Base-by-base conservation (phyloP, 2,888 invertebrate genomes). In the Ophioninae sp. region DNA sequence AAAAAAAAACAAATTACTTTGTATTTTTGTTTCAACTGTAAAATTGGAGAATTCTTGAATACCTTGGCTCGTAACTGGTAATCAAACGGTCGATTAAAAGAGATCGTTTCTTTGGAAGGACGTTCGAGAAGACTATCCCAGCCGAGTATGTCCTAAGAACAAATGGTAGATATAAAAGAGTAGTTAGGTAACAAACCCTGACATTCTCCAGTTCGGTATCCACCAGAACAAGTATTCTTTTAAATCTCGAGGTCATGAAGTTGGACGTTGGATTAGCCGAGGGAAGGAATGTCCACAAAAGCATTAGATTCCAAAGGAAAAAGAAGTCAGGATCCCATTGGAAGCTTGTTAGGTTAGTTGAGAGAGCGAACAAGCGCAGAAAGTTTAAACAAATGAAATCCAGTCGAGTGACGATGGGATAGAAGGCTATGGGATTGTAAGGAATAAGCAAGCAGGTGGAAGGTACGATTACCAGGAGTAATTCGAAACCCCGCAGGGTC, bases 401-500 rank as follows among this genome's bases (percentile, higher is more conserved):
- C 61, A 70, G 21, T 37, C 7, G n/a, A 6, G 59, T 37, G 39
- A 39, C 57, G 64, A 20, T 21, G 21, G 21, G 56, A 68, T 39
- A 64, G 56, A 78, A 56, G 30, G 56, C 23, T 39, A 57, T 20
- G 62, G 17, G 30, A 39, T 37, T 62, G 78, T 57, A 64, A 64
- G 73, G 64, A 74, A 80, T 59, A 61, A 59, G 44, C 62, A 56
- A 74, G 74, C 81, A 79, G 78, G 70, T 74, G 73, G 78, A 84
- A 84, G 61, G 79, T 78, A 70, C 79, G 79, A 79, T 65, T 76
- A 75, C 67, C 41, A 65, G 69, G 77, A 64, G 81, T 79, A 79
- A 81, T 68, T 79, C 68, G 72, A 82, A 79, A 76, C 57, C 84
- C 79, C 81, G 69, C 64, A 69, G 75, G 61, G 81, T 83, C 81